These are phyloP conservation scores for Melinaea marsaeus DNA, from an alignment of 2,888 invertebrate genomes.

Conservation along the genomic window DNA sequence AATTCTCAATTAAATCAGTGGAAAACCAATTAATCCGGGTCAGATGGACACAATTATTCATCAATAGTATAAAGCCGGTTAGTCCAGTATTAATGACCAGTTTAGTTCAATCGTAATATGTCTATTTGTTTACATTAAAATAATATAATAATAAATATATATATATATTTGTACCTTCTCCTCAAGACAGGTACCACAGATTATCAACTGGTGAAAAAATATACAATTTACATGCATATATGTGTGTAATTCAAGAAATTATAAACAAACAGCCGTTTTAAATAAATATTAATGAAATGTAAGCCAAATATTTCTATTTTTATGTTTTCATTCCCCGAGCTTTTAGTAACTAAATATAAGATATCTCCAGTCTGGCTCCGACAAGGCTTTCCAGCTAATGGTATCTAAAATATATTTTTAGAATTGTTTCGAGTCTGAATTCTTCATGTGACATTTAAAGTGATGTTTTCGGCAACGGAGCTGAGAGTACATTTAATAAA, in stretches of 20 bases:
- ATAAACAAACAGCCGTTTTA: too few species aligned
- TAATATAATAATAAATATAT: too few species aligned
- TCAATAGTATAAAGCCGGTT: constrained; percentile 68
- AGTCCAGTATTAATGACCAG: constrained; percentile 70
- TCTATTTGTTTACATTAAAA: too few species aligned
- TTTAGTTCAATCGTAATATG: constrained; percentile 4
- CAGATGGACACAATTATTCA: constrained; percentile 74
- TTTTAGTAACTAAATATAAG: constrained; percentile 46
- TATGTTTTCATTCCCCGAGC: not conserved
- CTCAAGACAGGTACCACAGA: too few species aligned
- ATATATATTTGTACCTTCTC: too few species aligned
- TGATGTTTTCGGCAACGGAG: constrained; percentile 45
- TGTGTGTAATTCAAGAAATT: too few species aligned
- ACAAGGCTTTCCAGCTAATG: constrained; percentile 65
- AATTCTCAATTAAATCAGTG: constrained; percentile 73
- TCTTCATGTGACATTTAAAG: constrained; percentile 62
- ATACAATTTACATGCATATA: too few species aligned
- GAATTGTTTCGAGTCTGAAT: constrained; percentile 67
- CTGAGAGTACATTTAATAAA: constrained; percentile 63
- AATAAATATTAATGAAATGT: too few species aligned
- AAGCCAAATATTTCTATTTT: too few species aligned
- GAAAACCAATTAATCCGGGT: constrained; percentile 70
- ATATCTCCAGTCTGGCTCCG: constrained; percentile 49
- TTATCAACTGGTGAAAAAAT: too few species aligned
- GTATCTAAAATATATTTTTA: constrained; percentile 70